A percentile compares a stretch with the other conserved stretches of the same genome.
Conservation (phyloP, 2,113 vertebrate genomes). For the human region GRCh38 chr15:37671501-37672000, state of each 20-base stretch:
- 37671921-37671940: neutral
- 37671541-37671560: no score
- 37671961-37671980: neutral
- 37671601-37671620: neutral
- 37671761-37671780: neutral
- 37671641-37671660: neutral
- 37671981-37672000: neutral
- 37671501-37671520: no score
- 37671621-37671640: neutral
- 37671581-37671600: neutral
- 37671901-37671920: neutral
- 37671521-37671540: no score
- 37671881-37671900: neutral
- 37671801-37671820: neutral
- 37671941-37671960: neutral
- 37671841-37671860: neutral
- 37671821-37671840: neutral
- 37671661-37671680: neutral
- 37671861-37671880: neutral
- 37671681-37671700: neutral
- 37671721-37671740: neutral
- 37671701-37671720: neutral
- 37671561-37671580: no score
- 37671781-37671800: neutral
- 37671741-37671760: neutral